Base-by-base conservation (phyloP, 2,888 invertebrate species). In the Hedya salicella region DNA sequence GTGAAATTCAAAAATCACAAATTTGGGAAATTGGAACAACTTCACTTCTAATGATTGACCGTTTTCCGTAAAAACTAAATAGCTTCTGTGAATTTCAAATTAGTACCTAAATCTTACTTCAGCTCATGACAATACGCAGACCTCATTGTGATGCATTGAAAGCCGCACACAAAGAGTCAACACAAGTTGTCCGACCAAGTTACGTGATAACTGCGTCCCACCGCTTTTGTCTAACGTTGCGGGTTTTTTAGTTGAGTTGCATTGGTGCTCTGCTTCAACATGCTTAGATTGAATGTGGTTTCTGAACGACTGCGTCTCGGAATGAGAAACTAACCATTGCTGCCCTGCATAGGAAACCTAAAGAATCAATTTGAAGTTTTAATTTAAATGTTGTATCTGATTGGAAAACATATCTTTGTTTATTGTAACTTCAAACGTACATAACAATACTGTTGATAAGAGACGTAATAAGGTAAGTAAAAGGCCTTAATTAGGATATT, bases 141-240 rank as follows among this genome's bases (percentile, higher is more conserved):
- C 16, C 57, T 57, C 57, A 57, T 57, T 57, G 57, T 57, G 57
- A 57, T 57, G 57, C 57, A 57, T 57, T 57, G 57, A 46, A 57
- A 57, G 57, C 57, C 32, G 17, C 44, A 46, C 57, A 57, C 57
- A 57, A 57, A 57, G 57, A 57, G 57, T 57, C 57, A 57, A 32
- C 57, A 57, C 57, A 46, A 57, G 57, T 57, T 57, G 57, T 57
- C 46, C 57, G 44, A 57, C 57, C 32, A 57, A 57, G 57, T 57
- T 57, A 57, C 46, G 57, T 57, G 57, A 46, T 57, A 57, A 46
- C 57, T 46, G 46, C 30, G 57, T 57, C 57, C 57, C 57, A 16
- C 44, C 42, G 57, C 57, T 42, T 57, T 57, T 57, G 57, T 57
- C 44, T 57, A 46, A 57, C 46, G 57, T 11, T 17, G 17, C 8